Conservation (phyloP, 2,888 invertebrate species). For the Agrotis exclamationis region DNA sequence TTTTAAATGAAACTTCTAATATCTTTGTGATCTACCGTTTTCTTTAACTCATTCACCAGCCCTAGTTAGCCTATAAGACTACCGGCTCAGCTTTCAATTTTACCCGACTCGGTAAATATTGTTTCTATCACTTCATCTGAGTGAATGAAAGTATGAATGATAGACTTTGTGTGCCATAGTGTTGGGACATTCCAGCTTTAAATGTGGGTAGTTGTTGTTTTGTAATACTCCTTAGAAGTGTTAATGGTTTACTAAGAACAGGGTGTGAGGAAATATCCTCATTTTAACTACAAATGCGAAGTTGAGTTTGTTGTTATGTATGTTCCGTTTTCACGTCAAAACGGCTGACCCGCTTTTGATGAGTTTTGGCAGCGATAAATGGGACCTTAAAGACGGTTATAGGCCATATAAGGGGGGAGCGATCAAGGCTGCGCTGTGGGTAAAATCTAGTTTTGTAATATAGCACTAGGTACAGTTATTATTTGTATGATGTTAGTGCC, state of each 20-base stretch:
- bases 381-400: too few relatives aligned
- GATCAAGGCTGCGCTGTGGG: too few relatives aligned
- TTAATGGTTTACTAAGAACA: conserved; percentile 28
- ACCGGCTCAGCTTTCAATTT: conserved; percentile 54
- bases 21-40: not conserved
- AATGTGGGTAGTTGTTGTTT: conserved; percentile 52
- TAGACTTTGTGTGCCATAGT: conserved; percentile 26
- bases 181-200: conserved; percentile 31
- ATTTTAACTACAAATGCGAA: too few relatives aligned
- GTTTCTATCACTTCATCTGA: conserved; percentile 55
- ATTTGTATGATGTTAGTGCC: too few relatives aligned
- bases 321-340: too few relatives aligned
- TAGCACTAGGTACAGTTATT: too few relatives aligned
- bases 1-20: too few relatives aligned
- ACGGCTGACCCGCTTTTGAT: too few relatives aligned
- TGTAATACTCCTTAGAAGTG: conserved; percentile 39
- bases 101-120: conserved; percentile 51
- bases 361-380: too few relatives aligned
- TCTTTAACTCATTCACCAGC: not conserved
- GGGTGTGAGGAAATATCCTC: conserved; percentile 5
- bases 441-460: too few relatives aligned
- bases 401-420: too few relatives aligned
- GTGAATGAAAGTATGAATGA: conserved; percentile 55
- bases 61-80: conserved; percentile 36
- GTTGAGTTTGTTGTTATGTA: too few relatives aligned